Conservation (phyloP, 2,113 vertebrate genomes). For the Podarcis cretensis region DNA sequence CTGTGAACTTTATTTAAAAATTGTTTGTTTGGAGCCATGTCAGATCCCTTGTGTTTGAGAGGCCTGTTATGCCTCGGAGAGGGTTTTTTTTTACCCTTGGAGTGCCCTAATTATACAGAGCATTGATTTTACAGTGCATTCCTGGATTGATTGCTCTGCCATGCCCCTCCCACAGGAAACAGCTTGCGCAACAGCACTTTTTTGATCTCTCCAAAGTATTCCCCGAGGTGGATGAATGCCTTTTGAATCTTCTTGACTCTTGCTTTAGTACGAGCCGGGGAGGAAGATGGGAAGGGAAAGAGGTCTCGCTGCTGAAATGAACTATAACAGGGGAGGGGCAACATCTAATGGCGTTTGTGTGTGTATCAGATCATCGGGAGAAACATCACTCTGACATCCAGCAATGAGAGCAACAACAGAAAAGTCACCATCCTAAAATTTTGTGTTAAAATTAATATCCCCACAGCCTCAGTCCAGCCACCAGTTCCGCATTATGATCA, state of each 20-base stretch:
- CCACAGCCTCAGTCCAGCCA: conserved; percentile 33
- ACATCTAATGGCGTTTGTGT: background rate
- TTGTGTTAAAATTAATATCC: conserved; percentile 46
- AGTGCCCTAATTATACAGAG: conserved; percentile 94
- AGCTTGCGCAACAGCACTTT: conserved; percentile 74
- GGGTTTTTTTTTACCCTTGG: conserved; percentile 84
- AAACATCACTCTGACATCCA: conserved; percentile 32
- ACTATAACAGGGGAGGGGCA: conserved; percentile 42
- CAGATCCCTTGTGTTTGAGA: conserved; percentile 63
- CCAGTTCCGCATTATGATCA: conserved; percentile 14
- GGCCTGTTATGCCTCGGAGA: conserved; percentile 70
- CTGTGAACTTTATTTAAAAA: conserved; percentile 21
- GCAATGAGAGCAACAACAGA: background rate
- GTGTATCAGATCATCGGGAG: conserved; percentile 13
- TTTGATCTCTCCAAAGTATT: conserved; percentile 74
- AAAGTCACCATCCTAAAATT: background rate
- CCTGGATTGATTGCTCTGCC: conserved; percentile 89
- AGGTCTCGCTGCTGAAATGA: conserved; percentile 55
- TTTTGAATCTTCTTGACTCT: conserved; percentile 67
- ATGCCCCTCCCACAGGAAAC: conserved; percentile 83
- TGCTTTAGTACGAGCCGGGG: conserved; percentile 37
- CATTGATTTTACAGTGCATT: conserved; percentile 96
- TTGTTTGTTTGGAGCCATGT: conserved; percentile 38
- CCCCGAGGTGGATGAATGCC: conserved; percentile 73
- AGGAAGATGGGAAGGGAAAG: conserved; percentile 41